Conservation (phyloP, 1,140 invertebrate species). For the Parapsyche elsis region DNA sequence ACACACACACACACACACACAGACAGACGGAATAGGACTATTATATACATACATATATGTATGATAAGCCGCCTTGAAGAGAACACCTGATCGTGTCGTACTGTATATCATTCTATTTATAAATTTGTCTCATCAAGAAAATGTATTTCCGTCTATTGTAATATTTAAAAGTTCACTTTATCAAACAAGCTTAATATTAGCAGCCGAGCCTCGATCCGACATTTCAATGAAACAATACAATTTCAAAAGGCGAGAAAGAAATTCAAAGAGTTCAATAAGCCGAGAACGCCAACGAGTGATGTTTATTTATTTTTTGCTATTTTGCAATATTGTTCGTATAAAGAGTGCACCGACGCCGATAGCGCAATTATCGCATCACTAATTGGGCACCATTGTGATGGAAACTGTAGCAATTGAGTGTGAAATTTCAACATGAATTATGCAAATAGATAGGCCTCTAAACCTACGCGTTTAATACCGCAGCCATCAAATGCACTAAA, state of each 20-base stretch:
- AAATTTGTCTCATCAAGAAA: too few species aligned
- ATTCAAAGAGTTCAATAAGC: not conserved
- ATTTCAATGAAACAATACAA: not conserved
- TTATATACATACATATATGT: too few species aligned
- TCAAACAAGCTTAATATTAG: too few species aligned
- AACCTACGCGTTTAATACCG: not conserved
- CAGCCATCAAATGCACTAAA: not conserved
- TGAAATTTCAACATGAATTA: conserved; percentile 12
- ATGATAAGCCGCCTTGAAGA: too few species aligned
- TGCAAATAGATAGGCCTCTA: not conserved
- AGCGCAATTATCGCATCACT: not conserved
- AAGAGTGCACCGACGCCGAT: not conserved
- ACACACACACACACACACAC: too few species aligned
- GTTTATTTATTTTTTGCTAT: not conserved
- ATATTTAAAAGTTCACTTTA: too few species aligned
- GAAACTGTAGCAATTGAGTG: not conserved
- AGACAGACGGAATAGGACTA: too few species aligned
- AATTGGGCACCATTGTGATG: not conserved
- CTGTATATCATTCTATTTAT: too few species aligned
- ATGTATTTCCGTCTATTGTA: too few species aligned
- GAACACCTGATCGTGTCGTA: too few species aligned
- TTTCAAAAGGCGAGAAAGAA: not conserved
- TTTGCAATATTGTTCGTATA: not conserved
- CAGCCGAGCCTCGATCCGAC: too few species aligned
- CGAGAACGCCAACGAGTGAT: not conserved